phyloP scores from a whole-genome alignment of 64 coral and sea anemone species.

The Stichodactyla helianthus region DNA sequence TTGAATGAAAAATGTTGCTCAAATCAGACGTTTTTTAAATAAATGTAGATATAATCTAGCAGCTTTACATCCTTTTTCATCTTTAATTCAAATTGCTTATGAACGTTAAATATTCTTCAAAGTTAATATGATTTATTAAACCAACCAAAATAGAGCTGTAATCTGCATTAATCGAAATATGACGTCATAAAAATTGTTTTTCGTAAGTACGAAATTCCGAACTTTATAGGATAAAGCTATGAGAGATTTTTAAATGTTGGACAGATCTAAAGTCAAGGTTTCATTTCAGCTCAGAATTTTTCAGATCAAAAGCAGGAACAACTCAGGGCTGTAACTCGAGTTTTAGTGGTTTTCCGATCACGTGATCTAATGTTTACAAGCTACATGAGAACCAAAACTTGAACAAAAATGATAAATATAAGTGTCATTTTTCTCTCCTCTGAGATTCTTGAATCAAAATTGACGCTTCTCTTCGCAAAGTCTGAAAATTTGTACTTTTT shows the following conservation, averaged over 20 bases:
- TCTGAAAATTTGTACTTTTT: neutral
- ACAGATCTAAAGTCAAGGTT: no score
- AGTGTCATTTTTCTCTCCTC: neutral
- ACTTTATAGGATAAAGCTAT: neutral
- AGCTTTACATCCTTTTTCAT: no score
- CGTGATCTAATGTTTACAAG: slow-evolving; percentile 59
- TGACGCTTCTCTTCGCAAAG: neutral
- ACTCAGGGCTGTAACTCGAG: slow-evolving; percentile 7
- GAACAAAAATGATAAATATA: neutral
- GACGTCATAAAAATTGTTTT: neutral
- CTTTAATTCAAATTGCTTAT: no score
- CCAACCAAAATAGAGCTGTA: neutral
- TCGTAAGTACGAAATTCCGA: neutral
- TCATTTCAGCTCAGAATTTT: no score
- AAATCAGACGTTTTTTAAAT: no score
- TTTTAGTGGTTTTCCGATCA: slow-evolving; percentile 8
- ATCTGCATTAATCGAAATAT: neutral
- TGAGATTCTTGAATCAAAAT: neutral
- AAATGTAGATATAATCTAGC: no score
- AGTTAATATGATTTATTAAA: neutral
- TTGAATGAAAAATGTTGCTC: no score
- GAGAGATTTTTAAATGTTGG: neutral
- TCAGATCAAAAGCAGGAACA: neutral
- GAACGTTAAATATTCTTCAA: no score
- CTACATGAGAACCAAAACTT: slow-evolving; percentile 24